These are phyloP conservation scores for Barnardius zonarius DNA, from an alignment of 2,113 vertebrate species.

Conservation along the genomic window DNA sequence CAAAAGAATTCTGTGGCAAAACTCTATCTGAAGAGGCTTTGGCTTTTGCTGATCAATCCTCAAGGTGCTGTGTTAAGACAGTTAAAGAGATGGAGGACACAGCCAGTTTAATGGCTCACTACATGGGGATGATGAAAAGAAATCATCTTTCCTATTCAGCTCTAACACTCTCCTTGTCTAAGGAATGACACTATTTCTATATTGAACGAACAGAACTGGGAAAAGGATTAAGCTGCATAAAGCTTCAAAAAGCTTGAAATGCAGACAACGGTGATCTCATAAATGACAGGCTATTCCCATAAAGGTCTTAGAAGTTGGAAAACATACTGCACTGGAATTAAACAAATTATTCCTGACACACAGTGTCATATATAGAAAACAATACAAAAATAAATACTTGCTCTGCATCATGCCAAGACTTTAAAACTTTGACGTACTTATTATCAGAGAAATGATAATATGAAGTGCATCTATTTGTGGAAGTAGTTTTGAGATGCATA, in stretches of 20 bases:
- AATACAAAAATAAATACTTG: neutral
- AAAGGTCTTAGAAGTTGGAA: neutral
- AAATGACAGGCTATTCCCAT: neutral
- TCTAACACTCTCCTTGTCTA: neutral
- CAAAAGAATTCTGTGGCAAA: neutral
- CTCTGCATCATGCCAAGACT: neutral
- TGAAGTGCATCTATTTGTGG: neutral
- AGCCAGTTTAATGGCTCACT: neutral
- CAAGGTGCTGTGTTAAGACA: neutral
- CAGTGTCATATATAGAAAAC: neutral
- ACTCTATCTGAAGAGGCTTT: neutral
- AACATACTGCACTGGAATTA: neutral
- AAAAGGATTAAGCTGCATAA: neutral
- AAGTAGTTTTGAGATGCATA: neutral
- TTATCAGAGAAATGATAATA: neutral
- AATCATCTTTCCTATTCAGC: neutral
- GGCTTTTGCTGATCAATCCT: neutral
- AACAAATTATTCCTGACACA: neutral
- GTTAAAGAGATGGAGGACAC: neutral
- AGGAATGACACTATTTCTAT: neutral
- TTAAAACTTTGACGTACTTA: neutral
- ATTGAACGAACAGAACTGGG: neutral
- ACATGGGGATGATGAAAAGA: neutral
- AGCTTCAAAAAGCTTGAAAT: neutral
- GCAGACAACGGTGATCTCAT: neutral